Evolutionary conservation across 2,888 invertebrate species (phyloP).

Genomic region (Thelaira solivaga): DNA sequence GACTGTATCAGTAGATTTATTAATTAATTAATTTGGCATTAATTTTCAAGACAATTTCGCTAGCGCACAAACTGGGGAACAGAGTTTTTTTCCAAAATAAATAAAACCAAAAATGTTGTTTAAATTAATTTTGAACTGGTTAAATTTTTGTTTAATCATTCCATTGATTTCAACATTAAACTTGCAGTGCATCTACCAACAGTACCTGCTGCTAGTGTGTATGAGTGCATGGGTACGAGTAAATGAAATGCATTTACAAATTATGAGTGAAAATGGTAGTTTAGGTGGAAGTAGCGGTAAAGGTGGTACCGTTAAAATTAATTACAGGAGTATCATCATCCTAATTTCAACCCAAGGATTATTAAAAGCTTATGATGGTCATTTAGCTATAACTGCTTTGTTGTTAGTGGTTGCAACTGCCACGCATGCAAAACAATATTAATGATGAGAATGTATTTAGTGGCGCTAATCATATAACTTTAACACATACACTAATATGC

Average conservation of each 20-base stretch:
- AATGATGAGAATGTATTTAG: neutral
- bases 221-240: neutral
- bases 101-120: too few relatives aligned
- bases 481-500: slow-evolving; percentile 18
- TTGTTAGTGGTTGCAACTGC: neutral
- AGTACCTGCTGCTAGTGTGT: neutral
- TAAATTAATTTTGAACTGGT: too few relatives aligned
- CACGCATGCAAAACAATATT: neutral
- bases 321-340: slow-evolving; percentile 42
- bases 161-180: too few relatives aligned
- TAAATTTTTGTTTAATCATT: too few relatives aligned
- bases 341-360: slow-evolving; percentile 59
- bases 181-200: too few relatives aligned
- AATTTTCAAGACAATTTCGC: too few relatives aligned
- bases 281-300: slow-evolving; percentile 49
- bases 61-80: too few relatives aligned
- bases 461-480: slow-evolving; percentile 13
- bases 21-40: too few relatives aligned
- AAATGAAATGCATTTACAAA: neutral
- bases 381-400: slow-evolving; percentile 20
- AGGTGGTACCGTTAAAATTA: slow-evolving; percentile 56
- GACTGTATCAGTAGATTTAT: too few relatives aligned
- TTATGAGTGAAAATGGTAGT: slow-evolving; percentile 49
- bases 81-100: too few relatives aligned
- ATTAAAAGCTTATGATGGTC: slow-evolving; percentile 23